phyloP scores from a whole-genome alignment of 2,888 invertebrate genomes.

The Cylloceria caligata region DNA sequence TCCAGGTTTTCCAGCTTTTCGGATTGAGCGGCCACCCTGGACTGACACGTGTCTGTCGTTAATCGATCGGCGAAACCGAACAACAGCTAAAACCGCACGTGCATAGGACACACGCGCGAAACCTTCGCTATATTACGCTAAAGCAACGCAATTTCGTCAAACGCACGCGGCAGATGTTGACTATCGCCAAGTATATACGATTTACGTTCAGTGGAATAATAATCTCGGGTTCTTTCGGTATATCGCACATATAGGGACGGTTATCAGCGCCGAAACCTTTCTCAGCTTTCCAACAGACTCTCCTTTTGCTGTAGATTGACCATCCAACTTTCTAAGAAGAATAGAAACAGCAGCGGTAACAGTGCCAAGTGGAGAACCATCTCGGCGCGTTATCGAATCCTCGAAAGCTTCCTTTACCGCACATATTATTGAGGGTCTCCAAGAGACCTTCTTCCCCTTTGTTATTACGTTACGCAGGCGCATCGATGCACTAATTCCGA shows the following conservation, averaged over 20 bases:
- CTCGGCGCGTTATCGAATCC: slow-evolving; percentile 44
- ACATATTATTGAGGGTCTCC: slow-evolving; percentile 39
- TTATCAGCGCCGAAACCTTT: slow-evolving; percentile 10
- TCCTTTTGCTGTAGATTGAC: slow-evolving; percentile 4
- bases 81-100: slow-evolving; percentile 7
- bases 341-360: neutral
- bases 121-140: neutral
- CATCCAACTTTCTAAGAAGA: slow-evolving; percentile 23
- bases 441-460: neutral
- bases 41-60: slow-evolving; percentile 13
- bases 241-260: neutral
- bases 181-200: slow-evolving; percentile 16
- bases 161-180: slow-evolving; percentile 30
- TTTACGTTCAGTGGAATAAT: slow-evolving; percentile 36
- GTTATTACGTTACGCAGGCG: neutral
- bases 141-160: slow-evolving; percentile 1
- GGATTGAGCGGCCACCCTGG: too few relatives aligned
- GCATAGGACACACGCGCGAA: neutral
- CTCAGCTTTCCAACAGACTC: slow-evolving; percentile 14
- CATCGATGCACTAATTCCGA: slow-evolving; percentile 25
- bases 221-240: neutral
- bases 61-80: neutral
- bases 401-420: slow-evolving; percentile 43
- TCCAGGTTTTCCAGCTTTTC: too few relatives aligned
- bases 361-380: slow-evolving; percentile 7